Evolutionary conservation across 2,888 invertebrate species (phyloP), one percentile per base, ranked within the genome.

Genomic region (Hyposoter dolosus): DNA sequence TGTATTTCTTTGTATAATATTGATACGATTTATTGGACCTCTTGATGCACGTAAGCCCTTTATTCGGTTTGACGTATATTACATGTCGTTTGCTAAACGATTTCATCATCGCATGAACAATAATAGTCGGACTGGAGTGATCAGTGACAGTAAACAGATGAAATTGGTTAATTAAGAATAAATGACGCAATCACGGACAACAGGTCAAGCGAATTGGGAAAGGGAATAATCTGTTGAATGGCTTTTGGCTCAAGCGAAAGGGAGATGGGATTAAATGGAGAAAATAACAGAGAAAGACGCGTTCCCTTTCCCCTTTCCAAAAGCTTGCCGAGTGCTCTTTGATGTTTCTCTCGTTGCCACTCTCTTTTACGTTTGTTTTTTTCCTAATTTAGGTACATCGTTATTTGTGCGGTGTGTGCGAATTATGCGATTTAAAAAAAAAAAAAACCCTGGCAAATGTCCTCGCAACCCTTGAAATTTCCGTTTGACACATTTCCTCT

Each of bases 301-400:
- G 17, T 28, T 28, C 28, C 15, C 77, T 72, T 40, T 40, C 40
- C 40, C 5, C 40, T 40, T 40, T 40, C 10, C 9, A 9, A 76
- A 77, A 80, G 47, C 74, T 80, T 50, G 23, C 75, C 65, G 47
- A 85, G 82, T 85, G 85, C 66, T 66, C 85, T 85, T 85, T 83
- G 85, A 83, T 85, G 82, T 83, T 85, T 45, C 19, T 40, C 35
- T 81, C 81, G 50, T 75, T 45, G 50, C 45, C 68, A 45, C 23
- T 56, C 40, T 69, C 45, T 45, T 69, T 28, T 35, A 12, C n/a
- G 60, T 69, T 68, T 75, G 74, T 63, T 79, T 78, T 28, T 66
- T 82, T 78, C 35, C 17, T 50, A 47, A 79, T 71, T 60, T 63
- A 72, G 50, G 66, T 17, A 17, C 32, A n/a, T 40, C 15, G 10